Evolutionary conservation across 1,140 invertebrate genomes (phyloP).

Genomic region (Bombus waltoni): DNA sequence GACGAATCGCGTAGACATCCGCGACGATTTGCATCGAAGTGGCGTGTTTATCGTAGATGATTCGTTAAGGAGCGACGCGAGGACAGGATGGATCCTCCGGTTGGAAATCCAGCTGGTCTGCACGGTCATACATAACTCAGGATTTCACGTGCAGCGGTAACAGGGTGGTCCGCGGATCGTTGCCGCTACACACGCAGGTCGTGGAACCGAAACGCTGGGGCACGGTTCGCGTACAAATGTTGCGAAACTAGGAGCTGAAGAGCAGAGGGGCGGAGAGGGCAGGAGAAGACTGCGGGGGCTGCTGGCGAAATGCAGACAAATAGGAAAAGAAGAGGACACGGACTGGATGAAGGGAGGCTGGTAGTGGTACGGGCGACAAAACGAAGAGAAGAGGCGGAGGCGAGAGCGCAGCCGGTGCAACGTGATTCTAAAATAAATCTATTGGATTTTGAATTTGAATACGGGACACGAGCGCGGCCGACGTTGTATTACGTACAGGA

Average conservation of each 20-base stretch:
- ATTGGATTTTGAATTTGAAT: constrained; percentile 45
- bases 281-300: not conserved
- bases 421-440: constrained; percentile 42
- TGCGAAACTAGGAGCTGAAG: not conserved
- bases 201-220: constrained; percentile 13
- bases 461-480: constrained; percentile 14
- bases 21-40: not conserved
- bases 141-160: constrained; percentile 66
- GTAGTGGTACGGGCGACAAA: not conserved
- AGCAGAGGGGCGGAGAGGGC: not conserved
- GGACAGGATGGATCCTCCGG: constrained; percentile 53
- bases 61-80: not conserved
- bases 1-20: not conserved
- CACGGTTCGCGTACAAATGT: constrained; percentile 10
- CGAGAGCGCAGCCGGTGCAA: not conserved
- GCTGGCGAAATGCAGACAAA: constrained; percentile 50
- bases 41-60: not conserved
- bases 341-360: not conserved
- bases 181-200: constrained; percentile 61
- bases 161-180: constrained; percentile 52
- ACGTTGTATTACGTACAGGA: constrained; percentile 32
- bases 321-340: constrained; percentile 16
- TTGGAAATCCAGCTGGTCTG: constrained; percentile 66
- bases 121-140: constrained; percentile 66
- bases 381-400: not conserved